phyloP scores from a whole-genome alignment of 2,888 invertebrate species.

The Lycocerus yunnanus region DNA sequence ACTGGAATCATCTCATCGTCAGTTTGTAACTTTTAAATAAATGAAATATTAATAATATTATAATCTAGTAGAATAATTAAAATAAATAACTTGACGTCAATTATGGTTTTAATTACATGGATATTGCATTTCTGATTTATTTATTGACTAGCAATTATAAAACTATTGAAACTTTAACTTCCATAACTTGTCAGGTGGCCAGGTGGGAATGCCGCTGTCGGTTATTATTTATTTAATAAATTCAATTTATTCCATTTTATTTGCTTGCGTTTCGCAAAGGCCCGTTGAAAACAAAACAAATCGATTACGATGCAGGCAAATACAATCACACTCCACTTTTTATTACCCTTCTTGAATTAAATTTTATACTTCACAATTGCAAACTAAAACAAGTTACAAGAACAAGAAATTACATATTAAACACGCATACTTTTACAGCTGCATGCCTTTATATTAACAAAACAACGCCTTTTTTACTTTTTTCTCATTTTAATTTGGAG shows the following conservation, averaged over 20 bases:
- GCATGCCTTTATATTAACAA: constrained; percentile 4
- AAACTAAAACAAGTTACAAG: constrained; percentile 21
- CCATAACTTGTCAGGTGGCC: constrained; percentile 39
- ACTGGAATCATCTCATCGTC: neutral
- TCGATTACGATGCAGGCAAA: constrained; percentile 32
- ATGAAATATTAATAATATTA: constrained; percentile 24
- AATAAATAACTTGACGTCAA: constrained; percentile 39
- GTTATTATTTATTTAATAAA: constrained; percentile 40
- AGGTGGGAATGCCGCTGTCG: constrained; percentile 37
- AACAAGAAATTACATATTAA: constrained; percentile 24
- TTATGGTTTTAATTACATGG: constrained; percentile 36
- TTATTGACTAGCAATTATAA: constrained; percentile 40
- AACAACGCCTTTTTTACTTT: neutral
- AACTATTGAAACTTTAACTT: constrained; percentile 38
- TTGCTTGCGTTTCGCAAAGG: constrained; percentile 36
- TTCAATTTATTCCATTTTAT: constrained; percentile 41
- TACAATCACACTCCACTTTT: constrained; percentile 24
- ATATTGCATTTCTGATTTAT: constrained; percentile 40
- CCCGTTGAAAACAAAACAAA: constrained; percentile 41
- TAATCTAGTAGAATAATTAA: constrained; percentile 35
- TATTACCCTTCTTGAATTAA: constrained; percentile 26
- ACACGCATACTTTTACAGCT: constrained; percentile 16
- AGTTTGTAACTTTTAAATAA: constrained; percentile 16
- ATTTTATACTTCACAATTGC: constrained; percentile 26
- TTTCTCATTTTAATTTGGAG: neutral